Evolutionary conservation across 2,797 vertebrate genomes (phyloP).

Genomic region (Mionectes olivaceus): DNA sequence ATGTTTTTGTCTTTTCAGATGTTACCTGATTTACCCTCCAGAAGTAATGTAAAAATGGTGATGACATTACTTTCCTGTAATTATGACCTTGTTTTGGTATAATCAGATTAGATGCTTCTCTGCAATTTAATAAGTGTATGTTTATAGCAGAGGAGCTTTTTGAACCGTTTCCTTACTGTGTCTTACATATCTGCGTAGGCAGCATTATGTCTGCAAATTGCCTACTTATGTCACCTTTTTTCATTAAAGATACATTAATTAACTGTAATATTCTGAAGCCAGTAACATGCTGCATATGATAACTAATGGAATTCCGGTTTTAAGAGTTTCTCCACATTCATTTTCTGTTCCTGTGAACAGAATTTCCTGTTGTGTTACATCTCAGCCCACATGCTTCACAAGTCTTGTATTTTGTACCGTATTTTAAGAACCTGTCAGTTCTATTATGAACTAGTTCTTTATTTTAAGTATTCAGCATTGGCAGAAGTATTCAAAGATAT

Average conservation of each 20-base stretch:
- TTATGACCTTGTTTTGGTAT: slow-evolving; percentile 6
- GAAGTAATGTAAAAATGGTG: background rate
- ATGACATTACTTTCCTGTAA: background rate
- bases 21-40: background rate
- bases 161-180: background rate
- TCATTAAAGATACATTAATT: background rate
- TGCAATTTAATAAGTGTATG: background rate
- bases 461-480: background rate
- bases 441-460: background rate
- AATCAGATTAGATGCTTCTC: background rate
- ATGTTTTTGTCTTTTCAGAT: background rate
- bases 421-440: slow-evolving; percentile 14
- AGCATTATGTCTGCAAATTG: background rate
- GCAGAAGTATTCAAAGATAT: background rate
- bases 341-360: background rate
- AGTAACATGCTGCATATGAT: background rate
- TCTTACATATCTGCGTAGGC: background rate
- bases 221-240: background rate
- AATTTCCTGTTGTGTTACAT: background rate
- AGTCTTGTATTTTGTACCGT: background rate
- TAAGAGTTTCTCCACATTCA: background rate
- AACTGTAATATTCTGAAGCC: background rate
- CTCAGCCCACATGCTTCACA: background rate
- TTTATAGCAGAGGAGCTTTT: background rate
- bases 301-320: background rate